Evolutionary conservation across 2,888 invertebrate species (phyloP), one percentile per base, ranked within the genome.

Genomic region (Leucozona laternaria): DNA sequence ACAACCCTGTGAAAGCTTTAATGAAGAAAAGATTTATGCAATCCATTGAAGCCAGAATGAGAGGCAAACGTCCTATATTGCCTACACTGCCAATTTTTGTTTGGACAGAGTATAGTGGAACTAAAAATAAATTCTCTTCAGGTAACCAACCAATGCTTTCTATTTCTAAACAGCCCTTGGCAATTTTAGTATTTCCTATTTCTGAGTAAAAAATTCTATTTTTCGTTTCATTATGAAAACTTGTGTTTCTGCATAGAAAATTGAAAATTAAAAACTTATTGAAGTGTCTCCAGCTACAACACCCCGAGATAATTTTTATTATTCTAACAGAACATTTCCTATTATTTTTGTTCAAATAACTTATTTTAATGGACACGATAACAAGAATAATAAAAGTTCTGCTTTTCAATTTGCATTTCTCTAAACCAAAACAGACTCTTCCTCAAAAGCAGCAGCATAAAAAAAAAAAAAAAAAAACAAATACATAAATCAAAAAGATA

Each of bases 401-500:
- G 7, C 40, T 64, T 64, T 64, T 31, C 64, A 64, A 64, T 64
- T 64, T 64, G 64, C 43, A 45, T 64, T 15, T 37, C 8, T 22
- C 15, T 1, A 58, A 60, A 60, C 64, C 6, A 31, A n/a, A 45
- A 64, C 60, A 37, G 28, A 43, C 10, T 25, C 28, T 43, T 28
- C 3, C 7, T 28, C 15, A 62, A 62, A 62, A 43, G 11, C 17
- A 22, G n/a, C n/a, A n/a, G n/a, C n/a, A n/a, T n/a, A n/a, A 20
- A 13, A 13, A 34, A 20, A 2, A 17, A 7, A 34, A 58, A 13
- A 17, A 20, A 17, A 17, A 0, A 20, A 6, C 34, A 37, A 13
- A 40, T n/a, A 66, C 50, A 66, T 34, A 66, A 66, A 66, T 66
- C 66, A 50, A 34, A 48, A 66, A 66, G 66, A 50, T 34, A 66